Percentiles rank a stretch among this genome's conserved stretches.
Evolutionary conservation across 2,113 vertebrate species (phyloP).

Genomic region (Scophthalmus maximus): DNA sequence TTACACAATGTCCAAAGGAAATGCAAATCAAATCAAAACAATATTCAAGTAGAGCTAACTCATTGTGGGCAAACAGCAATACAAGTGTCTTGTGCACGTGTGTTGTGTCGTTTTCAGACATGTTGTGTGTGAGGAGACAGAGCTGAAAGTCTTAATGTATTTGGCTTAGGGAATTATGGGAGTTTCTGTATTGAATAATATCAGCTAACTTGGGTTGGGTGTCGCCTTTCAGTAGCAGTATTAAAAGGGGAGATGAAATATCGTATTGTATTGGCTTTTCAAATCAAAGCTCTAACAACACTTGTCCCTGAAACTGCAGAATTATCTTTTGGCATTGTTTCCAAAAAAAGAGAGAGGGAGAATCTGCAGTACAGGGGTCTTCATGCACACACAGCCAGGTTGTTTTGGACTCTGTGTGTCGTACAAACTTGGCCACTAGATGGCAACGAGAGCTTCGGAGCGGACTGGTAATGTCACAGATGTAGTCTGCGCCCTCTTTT

Average conservation of each 20-base stretch:
- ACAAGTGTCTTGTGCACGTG: constrained; percentile 15
- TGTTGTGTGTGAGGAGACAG: constrained; percentile 13
- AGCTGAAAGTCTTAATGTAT: neutral
- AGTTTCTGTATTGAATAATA: neutral
- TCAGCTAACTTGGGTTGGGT: neutral
- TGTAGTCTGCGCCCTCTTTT: constrained; percentile 83
- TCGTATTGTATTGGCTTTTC: constrained; percentile 19
- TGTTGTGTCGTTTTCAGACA: constrained; percentile 12
- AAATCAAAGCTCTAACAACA: constrained; percentile 24
- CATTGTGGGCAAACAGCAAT: constrained; percentile 16
- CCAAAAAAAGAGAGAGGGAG: neutral
- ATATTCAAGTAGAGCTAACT: constrained; percentile 46
- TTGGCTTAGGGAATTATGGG: neutral
- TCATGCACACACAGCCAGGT: constrained; percentile 1
- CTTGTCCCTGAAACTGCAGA: constrained; percentile 41
- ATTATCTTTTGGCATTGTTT: constrained; percentile 15
- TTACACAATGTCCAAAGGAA: constrained; percentile 51
- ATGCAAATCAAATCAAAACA: constrained; percentile 45
- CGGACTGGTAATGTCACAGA: constrained; percentile 80
- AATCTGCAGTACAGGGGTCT: constrained; percentile 21
- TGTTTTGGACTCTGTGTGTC: constrained; percentile 23
- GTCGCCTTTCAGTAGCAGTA: neutral
- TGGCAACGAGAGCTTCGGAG: constrained; percentile 62
- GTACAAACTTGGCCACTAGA: constrained; percentile 71
- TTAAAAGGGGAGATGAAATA: neutral